Evolutionary conservation across 2,113 vertebrate genomes (phyloP), one percentile per base, ranked within the genome.

Genomic region (Eublepharis macularius): DNA sequence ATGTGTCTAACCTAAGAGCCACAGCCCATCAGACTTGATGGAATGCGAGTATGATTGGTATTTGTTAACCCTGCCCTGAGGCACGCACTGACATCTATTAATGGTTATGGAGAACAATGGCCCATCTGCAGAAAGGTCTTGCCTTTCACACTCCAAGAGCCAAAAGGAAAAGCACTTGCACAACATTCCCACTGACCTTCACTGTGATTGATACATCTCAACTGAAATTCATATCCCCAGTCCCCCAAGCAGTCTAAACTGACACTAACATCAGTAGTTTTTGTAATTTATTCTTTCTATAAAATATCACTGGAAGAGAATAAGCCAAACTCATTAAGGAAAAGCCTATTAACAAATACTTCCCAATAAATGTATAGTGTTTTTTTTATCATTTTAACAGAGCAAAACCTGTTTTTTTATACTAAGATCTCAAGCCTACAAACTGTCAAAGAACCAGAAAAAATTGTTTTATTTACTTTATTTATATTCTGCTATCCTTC

Each of bases 111-210:
- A 88, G 69, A 88, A 92, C 9, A 66, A 83, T 41, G 63, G 79
- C 76, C 89, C 57, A 80, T 84, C 73, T 90, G 79, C 86, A 90
- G 82, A 93, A 93, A 91, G 36, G 73, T 90, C 84, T 93, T 90
- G 84, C 69, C 89, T 91, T 88, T 81, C 77, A 89, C 75, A 85
- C 57, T 87, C 68, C 47, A 47, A 66, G 47, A 80, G 74, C 81
- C 70, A 63, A 89, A 90, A 89, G 86, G 85, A 86, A 87, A 87
- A 91, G 75, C 49, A 51, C 76, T 82, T 86, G 43, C 78, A 86
- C 85, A 88, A 73, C 29, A 60, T 78, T 9, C 26, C 57, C 0
- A 32, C 78, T 88, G 43, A 72, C 73, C 81, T 79, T 79, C 9
- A 72, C 36, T 10, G 1, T 3, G 47, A 92, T 14, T 26, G 83